Conservation (phyloP, 1,140 invertebrate species). For the Atta cephalotes region DNA sequence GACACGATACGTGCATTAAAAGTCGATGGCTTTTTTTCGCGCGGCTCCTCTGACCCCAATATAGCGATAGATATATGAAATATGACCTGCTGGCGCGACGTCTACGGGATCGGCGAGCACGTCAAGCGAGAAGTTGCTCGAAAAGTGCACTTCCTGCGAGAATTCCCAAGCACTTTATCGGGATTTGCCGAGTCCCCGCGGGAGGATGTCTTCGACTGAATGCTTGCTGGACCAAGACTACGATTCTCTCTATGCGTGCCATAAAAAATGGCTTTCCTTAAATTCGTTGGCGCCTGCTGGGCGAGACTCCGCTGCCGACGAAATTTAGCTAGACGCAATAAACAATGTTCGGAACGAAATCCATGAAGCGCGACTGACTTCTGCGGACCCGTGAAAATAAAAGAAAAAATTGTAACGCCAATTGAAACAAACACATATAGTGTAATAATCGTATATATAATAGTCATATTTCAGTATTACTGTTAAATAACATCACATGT, state of each 20-base stretch:
- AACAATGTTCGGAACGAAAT: slow-evolving; percentile 29
- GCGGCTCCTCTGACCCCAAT: slow-evolving; percentile 43
- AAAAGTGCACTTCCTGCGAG: slow-evolving; percentile 68
- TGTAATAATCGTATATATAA: neutral
- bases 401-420: neutral
- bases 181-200: slow-evolving; percentile 65
- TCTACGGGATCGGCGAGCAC: slow-evolving; percentile 74
- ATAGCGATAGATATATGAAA: slow-evolving; percentile 66
- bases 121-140: slow-evolving; percentile 73
- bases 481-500: neutral
- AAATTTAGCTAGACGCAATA: slow-evolving; percentile 54
- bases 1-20: slow-evolving; percentile 60
- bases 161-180: slow-evolving; percentile 72
- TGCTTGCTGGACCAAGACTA: slow-evolving; percentile 77
- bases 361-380: slow-evolving; percentile 33
- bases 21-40: slow-evolving; percentile 59
- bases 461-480: neutral
- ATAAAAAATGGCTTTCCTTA: slow-evolving; percentile 78
- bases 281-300: slow-evolving; percentile 74
- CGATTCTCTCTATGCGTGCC: slow-evolving; percentile 61
- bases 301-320: slow-evolving; percentile 33
- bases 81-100: slow-evolving; percentile 51
- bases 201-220: slow-evolving; percentile 60
- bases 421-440: neutral
- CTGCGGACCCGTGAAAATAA: neutral